Conservation (phyloP, 2,888 invertebrate species). For the Heliconius cydno region DNA sequence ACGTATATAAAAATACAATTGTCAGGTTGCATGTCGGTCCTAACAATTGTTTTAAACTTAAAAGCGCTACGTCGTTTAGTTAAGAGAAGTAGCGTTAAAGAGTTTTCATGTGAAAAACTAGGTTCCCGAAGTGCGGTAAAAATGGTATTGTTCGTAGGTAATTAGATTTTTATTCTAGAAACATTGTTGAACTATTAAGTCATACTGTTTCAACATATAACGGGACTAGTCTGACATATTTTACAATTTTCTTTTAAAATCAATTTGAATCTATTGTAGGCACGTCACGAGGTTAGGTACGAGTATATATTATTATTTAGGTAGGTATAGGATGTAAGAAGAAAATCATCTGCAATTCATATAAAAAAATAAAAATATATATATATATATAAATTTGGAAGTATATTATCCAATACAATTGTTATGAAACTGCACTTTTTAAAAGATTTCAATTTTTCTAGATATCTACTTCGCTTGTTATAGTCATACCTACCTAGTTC, state of each 20-base stretch:
- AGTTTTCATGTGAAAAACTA: neutral
- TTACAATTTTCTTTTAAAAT: neutral
- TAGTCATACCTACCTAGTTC: neutral
- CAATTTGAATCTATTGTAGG: no score
- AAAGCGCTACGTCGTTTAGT: neutral
- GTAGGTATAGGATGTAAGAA: no score
- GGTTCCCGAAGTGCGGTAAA: no score
- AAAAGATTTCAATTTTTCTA: no score
- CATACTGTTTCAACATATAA: no score
- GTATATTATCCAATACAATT: neutral
- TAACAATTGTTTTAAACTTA: neutral
- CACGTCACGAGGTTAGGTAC: no score
- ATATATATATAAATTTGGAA: no score
- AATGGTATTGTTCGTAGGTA: neutral
- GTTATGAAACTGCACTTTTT: neutral
- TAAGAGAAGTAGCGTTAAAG: neutral
- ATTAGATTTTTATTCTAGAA: neutral
- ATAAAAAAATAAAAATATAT: no score
- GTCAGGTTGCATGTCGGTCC: neutral
- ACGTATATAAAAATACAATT: no score
- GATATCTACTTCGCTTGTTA: neutral
- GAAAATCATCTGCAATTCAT: no score
- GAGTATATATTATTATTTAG: no score
- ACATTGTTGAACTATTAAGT: neutral
- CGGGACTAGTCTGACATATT: neutral